phyloP scores from a whole-genome alignment of 2,888 invertebrate genomes.

The Myathropa florea region DNA sequence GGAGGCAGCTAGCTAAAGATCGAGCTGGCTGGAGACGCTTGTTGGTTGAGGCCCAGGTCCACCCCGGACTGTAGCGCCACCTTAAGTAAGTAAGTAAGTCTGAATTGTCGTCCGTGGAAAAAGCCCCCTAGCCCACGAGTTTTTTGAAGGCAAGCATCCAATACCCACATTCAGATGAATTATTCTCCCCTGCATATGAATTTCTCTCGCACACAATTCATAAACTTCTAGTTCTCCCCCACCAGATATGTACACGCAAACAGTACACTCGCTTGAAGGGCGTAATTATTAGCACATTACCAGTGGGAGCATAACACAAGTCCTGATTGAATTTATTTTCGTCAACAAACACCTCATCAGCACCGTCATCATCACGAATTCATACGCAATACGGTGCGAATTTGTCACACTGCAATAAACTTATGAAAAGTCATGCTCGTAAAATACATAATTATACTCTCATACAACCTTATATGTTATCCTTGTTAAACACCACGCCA shows the following conservation, averaged over 20 bases:
- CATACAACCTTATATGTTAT: background rate
- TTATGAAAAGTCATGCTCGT: slow-evolving; percentile 33
- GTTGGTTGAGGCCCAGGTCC: too few species aligned
- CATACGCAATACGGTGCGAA: slow-evolving; percentile 22
- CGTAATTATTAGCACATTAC: background rate
- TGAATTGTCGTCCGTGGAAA: too few species aligned
- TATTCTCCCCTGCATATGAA: background rate
- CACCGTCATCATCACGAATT: slow-evolving; percentile 1
- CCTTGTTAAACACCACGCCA: background rate
- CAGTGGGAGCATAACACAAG: background rate
- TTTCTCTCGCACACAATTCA: background rate
- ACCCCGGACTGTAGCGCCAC: too few species aligned
- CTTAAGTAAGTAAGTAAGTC: too few species aligned
- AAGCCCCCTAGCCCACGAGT: too few species aligned
- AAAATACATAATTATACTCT: slow-evolving; percentile 35
- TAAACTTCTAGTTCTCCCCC: background rate
- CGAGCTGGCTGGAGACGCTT: background rate
- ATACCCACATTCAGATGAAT: background rate
- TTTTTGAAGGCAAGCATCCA: too few species aligned
- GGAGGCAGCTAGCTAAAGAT: background rate
- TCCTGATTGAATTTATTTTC: slow-evolving; percentile 2
- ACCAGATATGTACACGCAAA: too few species aligned
- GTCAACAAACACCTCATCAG: slow-evolving; percentile 21
- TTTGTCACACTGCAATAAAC: slow-evolving; percentile 37
- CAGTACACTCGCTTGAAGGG: background rate